phyloP scores from a whole-genome alignment of 2,888 invertebrate species.

The Polyploca ridens region DNA sequence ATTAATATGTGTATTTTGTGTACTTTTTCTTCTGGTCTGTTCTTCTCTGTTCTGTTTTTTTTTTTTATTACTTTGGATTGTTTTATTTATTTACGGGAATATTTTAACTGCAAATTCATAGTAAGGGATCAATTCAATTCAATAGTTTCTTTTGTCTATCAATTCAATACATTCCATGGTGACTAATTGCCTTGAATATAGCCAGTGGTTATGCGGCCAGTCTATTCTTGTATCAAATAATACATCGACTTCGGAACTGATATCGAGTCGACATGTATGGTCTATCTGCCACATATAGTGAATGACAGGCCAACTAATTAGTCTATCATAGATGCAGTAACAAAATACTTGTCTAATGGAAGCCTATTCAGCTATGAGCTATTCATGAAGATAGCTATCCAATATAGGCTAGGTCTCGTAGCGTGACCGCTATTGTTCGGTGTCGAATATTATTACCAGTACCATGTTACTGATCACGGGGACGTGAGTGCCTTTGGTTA shows the following conservation, averaged over 20 bases:
- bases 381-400: constrained; percentile 6
- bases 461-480: background rate
- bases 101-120: background rate
- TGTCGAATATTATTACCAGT: background rate
- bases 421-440: background rate
- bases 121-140: background rate
- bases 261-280: background rate
- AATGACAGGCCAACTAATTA: background rate
- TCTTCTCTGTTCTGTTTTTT: too few relatives aligned
- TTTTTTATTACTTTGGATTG: background rate
- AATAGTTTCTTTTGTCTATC: background rate
- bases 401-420: background rate
- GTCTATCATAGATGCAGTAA: constrained; percentile 3
- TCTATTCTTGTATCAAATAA: constrained; percentile 1
- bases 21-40: background rate
- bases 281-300: background rate
- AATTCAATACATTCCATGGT: background rate
- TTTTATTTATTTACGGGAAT: background rate
- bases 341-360: constrained; percentile 1
- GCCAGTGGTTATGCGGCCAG: background rate
- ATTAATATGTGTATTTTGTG: constrained; percentile 5
- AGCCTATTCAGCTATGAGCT: background rate
- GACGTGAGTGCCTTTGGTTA: background rate
- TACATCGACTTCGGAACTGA: background rate
- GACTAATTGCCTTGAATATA: background rate